Evolutionary conservation across 1,140 invertebrate species (phyloP).

Genomic region (Oppia nitens): DNA sequence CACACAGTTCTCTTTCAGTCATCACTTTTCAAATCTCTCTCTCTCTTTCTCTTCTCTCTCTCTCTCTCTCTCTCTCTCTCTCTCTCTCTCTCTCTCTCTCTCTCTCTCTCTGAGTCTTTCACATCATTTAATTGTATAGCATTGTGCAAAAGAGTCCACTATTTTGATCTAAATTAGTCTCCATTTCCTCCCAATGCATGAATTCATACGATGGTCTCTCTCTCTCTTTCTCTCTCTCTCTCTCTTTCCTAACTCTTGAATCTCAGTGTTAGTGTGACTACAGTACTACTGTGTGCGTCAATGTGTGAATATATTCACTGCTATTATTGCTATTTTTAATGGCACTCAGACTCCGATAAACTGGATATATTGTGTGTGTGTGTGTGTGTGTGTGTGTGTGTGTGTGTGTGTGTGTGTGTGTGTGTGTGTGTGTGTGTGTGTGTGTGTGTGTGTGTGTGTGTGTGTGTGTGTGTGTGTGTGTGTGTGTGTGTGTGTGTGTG

Average conservation of each 20-base stretch:
- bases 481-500: too few species aligned
- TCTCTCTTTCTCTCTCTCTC: too few species aligned
- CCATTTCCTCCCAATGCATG: background rate
- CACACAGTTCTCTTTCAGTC: too few species aligned
- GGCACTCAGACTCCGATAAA: background rate
- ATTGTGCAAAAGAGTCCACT: too few species aligned
- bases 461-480: too few species aligned
- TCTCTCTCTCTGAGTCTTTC: background rate
- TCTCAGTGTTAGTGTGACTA: background rate
- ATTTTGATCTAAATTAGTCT: background rate
- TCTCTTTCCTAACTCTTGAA: too few species aligned
- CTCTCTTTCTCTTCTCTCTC: background rate
- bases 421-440: too few species aligned
- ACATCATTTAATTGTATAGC: background rate
- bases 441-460: too few species aligned
- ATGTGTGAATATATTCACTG: background rate
- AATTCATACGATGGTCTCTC: too few species aligned
- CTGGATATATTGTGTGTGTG: background rate
- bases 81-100: background rate
- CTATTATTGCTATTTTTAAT: background rate
- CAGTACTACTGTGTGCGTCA: background rate
- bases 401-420: too few species aligned
- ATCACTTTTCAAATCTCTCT: background rate
- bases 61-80: slow-evolving; percentile 4
- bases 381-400: background rate